phyloP scores from a whole-genome alignment of 2,113 vertebrate genomes.

The Entosphenus tridentatus region DNA sequence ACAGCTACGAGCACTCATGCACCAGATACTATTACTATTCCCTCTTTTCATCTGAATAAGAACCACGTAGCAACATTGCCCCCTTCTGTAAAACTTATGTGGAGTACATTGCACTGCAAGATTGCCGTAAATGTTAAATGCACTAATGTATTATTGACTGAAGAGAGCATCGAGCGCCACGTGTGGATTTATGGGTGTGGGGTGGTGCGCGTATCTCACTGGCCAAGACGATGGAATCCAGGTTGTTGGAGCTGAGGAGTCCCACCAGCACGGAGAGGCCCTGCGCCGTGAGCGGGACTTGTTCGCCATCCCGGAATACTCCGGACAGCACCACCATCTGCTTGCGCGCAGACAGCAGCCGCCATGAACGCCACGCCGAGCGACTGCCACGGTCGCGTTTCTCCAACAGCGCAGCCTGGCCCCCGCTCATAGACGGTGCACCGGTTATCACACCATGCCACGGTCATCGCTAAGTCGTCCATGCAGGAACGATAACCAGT shows the following conservation, averaged over 20 bases:
- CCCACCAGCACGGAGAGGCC: slow-evolving; percentile 25
- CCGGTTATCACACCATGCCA: not conserved
- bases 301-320: slow-evolving; percentile 25
- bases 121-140: not conserved
- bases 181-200: not conserved
- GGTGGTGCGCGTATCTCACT: slow-evolving; percentile 16
- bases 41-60: not conserved
- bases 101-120: not conserved
- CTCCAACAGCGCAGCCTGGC: not conserved
- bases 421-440: not conserved
- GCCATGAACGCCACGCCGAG: not conserved
- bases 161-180: not conserved
- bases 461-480: not conserved
- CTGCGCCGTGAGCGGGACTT: slow-evolving; percentile 26
- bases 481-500: not conserved
- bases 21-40: not conserved
- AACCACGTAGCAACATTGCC: not conserved
- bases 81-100: not conserved
- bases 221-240: slow-evolving; percentile 19
- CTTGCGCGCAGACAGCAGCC: not conserved
- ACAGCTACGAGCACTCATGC: not conserved
- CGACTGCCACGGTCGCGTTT: not conserved
- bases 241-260: slow-evolving; percentile 20
- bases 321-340: slow-evolving; percentile 31
- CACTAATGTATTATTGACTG: not conserved